Conservation (phyloP, 1,140 invertebrate genomes). For the Drosophila nebulosa region DNA sequence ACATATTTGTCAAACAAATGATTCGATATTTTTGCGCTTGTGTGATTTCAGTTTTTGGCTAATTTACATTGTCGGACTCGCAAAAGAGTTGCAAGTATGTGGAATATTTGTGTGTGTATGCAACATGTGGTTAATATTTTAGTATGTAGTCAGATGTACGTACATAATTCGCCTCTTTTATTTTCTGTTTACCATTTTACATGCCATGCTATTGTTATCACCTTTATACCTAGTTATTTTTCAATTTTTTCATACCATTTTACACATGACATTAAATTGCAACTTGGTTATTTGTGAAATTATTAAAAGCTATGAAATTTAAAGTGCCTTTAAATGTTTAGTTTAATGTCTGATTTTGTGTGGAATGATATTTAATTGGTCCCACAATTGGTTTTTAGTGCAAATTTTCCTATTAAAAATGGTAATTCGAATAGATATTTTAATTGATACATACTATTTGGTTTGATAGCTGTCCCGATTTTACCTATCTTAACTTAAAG, state of each 20-base stretch:
- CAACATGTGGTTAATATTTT: constrained; percentile 1
- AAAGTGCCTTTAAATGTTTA: not conserved
- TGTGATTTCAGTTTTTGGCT: constrained; percentile 1
- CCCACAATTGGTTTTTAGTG: not conserved
- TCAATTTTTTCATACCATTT: not conserved
- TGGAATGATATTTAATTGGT: not conserved
- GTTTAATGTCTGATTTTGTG: not conserved
- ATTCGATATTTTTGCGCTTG: constrained; percentile 8
- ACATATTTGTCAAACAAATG: constrained; percentile 13
- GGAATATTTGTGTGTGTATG: not conserved
- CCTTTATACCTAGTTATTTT: not conserved
- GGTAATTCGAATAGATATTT: no score
- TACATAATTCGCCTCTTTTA: no score
- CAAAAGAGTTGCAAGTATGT: not conserved
- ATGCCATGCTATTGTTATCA: not conserved
- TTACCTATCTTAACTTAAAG: no score
- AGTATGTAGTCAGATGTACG: no score
- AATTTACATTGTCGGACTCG: not conserved
- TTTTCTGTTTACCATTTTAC: not conserved
- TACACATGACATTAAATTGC: not conserved
- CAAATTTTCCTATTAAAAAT: not conserved
- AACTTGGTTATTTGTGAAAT: not conserved
- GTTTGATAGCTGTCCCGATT: no score
- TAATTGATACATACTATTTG: no score
- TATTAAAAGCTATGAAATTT: not conserved